A percentile compares a stretch with the other conserved stretches of the same genome.
phyloP scores from a whole-genome alignment of 2,113 vertebrate genomes.

The Pseudorhombus dupliciocellatus region DNA sequence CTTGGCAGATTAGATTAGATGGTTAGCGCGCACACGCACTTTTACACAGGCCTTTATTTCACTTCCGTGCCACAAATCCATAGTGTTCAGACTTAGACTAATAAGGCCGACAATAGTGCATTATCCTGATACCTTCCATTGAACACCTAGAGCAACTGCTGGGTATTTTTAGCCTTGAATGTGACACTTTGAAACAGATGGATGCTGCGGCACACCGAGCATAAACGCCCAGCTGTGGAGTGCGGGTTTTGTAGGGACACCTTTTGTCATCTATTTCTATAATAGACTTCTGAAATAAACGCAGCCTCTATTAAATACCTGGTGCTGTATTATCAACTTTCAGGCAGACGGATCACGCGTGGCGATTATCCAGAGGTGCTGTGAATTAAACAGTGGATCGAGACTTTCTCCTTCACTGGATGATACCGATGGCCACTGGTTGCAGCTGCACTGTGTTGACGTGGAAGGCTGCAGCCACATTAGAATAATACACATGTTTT shows the following conservation, averaged over 20 bases:
- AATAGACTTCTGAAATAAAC: too few relatives aligned
- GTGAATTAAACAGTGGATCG: constrained; percentile 33
- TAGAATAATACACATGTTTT: constrained; percentile 14
- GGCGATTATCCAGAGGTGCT: too few relatives aligned
- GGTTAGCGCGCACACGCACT: not conserved
- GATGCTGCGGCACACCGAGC: not conserved
- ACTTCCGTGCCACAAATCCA: constrained; percentile 1
- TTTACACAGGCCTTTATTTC: not conserved
- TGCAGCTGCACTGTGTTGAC: constrained; percentile 17
- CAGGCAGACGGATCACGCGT: too few relatives aligned
- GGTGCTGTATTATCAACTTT: too few relatives aligned
- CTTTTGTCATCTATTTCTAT: not conserved
- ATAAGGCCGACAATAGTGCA: constrained; percentile 13
- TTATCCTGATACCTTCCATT: constrained; percentile 45
- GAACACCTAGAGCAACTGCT: constrained; percentile 2
- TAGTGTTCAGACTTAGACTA: constrained; percentile 2
- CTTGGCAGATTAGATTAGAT: constrained; percentile 19
- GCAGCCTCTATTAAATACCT: too few relatives aligned
- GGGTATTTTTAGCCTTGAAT: constrained; percentile 38
- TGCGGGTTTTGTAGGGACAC: not conserved
- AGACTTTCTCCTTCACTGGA: constrained; percentile 36
- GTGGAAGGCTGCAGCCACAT: constrained; percentile 33
- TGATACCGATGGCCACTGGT: constrained; percentile 25
- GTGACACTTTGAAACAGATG: constrained; percentile 9
- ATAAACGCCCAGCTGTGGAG: not conserved